phyloP scores from a whole-genome alignment of 2,113 vertebrate species.

The Proterorhinus semilunaris region DNA sequence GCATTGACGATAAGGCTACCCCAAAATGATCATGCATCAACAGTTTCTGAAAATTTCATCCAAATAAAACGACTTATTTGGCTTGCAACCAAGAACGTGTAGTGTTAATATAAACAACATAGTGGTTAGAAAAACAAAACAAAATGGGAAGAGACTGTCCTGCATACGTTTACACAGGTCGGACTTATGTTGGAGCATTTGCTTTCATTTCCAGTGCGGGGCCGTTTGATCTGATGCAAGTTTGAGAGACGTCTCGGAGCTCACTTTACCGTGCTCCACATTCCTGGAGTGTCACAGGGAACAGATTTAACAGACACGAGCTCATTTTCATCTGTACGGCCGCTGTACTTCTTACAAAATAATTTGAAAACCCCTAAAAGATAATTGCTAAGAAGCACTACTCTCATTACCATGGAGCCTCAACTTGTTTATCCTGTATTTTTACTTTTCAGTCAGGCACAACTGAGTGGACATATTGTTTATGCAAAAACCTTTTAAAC shows the following conservation, averaged over 20 bases:
- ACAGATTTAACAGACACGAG: slow-evolving; percentile 42
- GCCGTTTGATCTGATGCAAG: slow-evolving; percentile 22
- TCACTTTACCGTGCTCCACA: slow-evolving; percentile 42
- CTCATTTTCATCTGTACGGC: not conserved
- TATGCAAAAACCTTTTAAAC: slow-evolving; percentile 4
- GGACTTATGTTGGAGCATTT: too few species aligned
- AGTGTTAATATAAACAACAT: too few species aligned
- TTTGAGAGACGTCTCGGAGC: slow-evolving; percentile 30
- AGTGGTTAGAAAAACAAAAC: too few species aligned
- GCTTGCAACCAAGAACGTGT: too few species aligned
- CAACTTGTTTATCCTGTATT: slow-evolving; percentile 57
- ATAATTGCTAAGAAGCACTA: slow-evolving; percentile 16
- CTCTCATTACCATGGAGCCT: slow-evolving; percentile 41
- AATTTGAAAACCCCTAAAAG: not conserved
- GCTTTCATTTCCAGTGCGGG: too few species aligned
- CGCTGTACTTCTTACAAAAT: not conserved
- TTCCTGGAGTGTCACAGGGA: slow-evolving; percentile 36
- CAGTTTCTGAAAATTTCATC: too few species aligned
- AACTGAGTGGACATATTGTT: slow-evolving; percentile 2
- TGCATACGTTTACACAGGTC: too few species aligned
- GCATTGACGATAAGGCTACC: too few species aligned
- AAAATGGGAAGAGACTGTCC: too few species aligned
- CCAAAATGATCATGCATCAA: too few species aligned
- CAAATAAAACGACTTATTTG: too few species aligned
- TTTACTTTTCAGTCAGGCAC: slow-evolving; percentile 24